phyloP scores from a whole-genome alignment of 2,888 invertebrate genomes.

The Tryphoninae sp. region DNA sequence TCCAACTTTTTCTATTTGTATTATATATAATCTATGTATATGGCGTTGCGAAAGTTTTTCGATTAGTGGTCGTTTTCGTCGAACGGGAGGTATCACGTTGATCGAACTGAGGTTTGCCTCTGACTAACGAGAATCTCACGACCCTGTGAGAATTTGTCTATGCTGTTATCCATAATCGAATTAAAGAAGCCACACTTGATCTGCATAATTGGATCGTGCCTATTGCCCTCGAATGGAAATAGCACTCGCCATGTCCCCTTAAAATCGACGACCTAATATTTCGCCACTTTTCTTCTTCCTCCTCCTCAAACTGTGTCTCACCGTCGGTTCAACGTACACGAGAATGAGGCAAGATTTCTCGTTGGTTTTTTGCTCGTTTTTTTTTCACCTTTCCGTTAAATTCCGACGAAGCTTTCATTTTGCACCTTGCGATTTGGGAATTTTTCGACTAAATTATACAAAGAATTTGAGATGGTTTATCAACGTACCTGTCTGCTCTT shows the following conservation, averaged over 20 bases:
- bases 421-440: constrained; percentile 66
- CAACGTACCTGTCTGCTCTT: constrained; percentile 77
- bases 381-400: constrained; percentile 12
- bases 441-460: constrained; percentile 33
- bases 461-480: constrained; percentile 4
- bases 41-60: not conserved
- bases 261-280: constrained; percentile 27
- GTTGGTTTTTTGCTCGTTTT: not conserved
- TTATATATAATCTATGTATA: constrained; percentile 1
- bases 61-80: constrained; percentile 1
- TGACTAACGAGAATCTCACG: constrained; percentile 63
- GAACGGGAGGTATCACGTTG: constrained; percentile 22
- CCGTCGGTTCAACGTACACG: no score
- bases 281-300: constrained; percentile 14
- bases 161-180: constrained; percentile 77
- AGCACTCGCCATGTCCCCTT: constrained; percentile 38
- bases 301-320: not conserved
- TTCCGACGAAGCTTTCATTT: constrained; percentile 64
- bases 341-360: no score
- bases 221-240: constrained; percentile 70
- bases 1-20: not conserved
- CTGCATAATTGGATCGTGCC: constrained; percentile 75
- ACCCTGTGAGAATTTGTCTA: constrained; percentile 75
- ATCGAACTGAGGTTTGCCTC: constrained; percentile 41
- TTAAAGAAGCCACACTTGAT: constrained; percentile 77